Evolutionary conservation across 2,113 vertebrate species (phyloP), one percentile per base, ranked within the genome.

Genomic region (Aptenodytes forsteri): DNA sequence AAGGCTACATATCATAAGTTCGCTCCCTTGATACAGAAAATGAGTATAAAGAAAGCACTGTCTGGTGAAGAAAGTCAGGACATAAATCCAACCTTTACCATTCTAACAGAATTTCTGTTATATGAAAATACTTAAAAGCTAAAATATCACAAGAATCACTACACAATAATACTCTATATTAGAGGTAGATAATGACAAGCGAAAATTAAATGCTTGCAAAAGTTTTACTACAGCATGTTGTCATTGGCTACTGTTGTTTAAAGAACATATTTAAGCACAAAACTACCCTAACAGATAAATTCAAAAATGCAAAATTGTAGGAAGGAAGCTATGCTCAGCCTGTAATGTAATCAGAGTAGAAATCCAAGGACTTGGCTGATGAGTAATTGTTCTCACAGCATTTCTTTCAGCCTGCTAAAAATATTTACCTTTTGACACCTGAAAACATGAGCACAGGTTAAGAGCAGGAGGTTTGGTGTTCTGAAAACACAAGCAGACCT

Each of bases 31-130:
- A 65, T 34, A 80, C 7, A 83, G 36, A 65, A 87, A 83, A 64
- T 7, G 0, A 73, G 9, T 14, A 44, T 26, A 40, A 75, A n/a
- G 8, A 67, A 72, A 72, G 49, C 0, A 0, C 13, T 5, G 0
- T n/a, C 49, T 1, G 1, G 9, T 81, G 17, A 72, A 85, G 19
- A 62, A 87, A 92, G 34, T 15, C 32, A 66, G 47, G 34, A 54
- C 30, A 22, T 38, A 73, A 82, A 75, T 1, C 6, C 16, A 85
- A 64, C 7, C 15, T 44, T 34, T 79, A 62, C 32, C 42, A 58
- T 12, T 58, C 44, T 32, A 67, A 55, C 6, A 62, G 20, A 56
- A 32, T 20, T 65, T 65, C 29, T 75, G 42, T 50, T n/a, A 44
- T 2, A 23, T 12, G 7, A 82, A 93, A 61, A 40, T 36, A 71